A percentile compares a stretch with the other conserved stretches of the same genome.
phyloP scores from a whole-genome alignment of 2,888 invertebrate genomes.

The Autographa gamma region DNA sequence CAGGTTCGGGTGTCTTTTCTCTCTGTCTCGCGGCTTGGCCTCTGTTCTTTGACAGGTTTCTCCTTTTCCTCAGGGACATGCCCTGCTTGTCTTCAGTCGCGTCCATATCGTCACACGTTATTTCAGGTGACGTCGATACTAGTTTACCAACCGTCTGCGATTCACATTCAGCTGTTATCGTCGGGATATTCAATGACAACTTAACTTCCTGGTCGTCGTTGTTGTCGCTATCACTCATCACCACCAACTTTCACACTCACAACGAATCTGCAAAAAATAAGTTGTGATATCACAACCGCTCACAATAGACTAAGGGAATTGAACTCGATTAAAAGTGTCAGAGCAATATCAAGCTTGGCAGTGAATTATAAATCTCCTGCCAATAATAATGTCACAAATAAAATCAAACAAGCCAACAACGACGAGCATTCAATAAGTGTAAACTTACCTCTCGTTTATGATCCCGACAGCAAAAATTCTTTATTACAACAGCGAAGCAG shows the following conservation, averaged over 20 bases:
- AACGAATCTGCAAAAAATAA: slow-evolving; percentile 72
- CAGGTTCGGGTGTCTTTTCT: slow-evolving; percentile 87
- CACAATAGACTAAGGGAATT: slow-evolving; percentile 67
- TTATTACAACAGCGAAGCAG: slow-evolving; percentile 75
- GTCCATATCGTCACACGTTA: slow-evolving; percentile 57
- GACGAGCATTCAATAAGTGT: slow-evolving; percentile 63
- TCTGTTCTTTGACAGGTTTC: slow-evolving; percentile 89
- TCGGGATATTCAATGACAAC: slow-evolving; percentile 73
- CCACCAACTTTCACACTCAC: slow-evolving; percentile 55
- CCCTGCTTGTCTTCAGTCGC: slow-evolving; percentile 80
- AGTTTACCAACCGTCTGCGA: slow-evolving; percentile 73
- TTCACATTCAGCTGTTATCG: slow-evolving; percentile 77
- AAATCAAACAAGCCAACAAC: slow-evolving; percentile 69
- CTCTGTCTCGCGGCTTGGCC: slow-evolving; percentile 83
- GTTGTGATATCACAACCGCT: slow-evolving; percentile 65
- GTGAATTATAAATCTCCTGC: slow-evolving; percentile 69
- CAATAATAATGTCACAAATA: slow-evolving; percentile 76
- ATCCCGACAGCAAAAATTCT: slow-evolving; percentile 72
- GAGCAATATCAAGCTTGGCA: slow-evolving; percentile 74
- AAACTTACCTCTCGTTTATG: slow-evolving; percentile 79
- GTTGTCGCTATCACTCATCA: slow-evolving; percentile 76
- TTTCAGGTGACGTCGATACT: slow-evolving; percentile 70
- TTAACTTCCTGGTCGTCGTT: slow-evolving; percentile 56
- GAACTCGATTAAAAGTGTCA: slow-evolving; percentile 62
- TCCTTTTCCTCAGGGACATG: slow-evolving; percentile 89